Percentiles rank a stretch among this genome's conserved stretches.
Evolutionary conservation across 2,113 vertebrate species (phyloP).

Genomic region (Pungitius pungitius): DNA sequence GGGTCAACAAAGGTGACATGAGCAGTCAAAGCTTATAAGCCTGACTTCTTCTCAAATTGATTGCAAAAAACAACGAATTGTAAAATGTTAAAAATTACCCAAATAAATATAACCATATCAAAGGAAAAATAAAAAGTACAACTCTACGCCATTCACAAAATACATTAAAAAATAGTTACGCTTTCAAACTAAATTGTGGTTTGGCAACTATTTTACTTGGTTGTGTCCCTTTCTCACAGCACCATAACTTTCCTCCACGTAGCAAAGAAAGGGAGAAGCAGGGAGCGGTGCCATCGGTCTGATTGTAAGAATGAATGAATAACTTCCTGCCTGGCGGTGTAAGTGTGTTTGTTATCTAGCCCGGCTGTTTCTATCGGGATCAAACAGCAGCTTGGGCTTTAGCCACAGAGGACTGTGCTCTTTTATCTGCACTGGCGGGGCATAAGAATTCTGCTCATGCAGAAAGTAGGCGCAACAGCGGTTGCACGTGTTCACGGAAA

Average conservation of each 20-base stretch:
- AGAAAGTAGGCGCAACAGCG: constrained; percentile 42
- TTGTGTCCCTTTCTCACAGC: neutral
- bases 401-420: constrained; percentile 65
- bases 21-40: neutral
- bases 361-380: constrained; percentile 70
- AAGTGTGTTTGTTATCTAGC: constrained; percentile 63
- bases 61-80: neutral
- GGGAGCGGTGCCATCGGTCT: constrained; percentile 45
- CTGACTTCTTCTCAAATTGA: neutral
- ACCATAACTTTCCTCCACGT: constrained; percentile 9
- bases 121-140: neutral
- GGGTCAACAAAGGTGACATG: neutral
- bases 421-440: constrained; percentile 63
- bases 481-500: constrained; percentile 50
- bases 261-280: constrained; percentile 32
- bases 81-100: neutral
- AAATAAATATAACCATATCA: neutral
- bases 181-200: too few species aligned
- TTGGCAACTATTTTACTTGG: neutral
- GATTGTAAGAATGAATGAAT: constrained; percentile 72
- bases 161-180: neutral
- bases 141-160: too few species aligned
- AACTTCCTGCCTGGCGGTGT: constrained; percentile 69
- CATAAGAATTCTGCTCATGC: constrained; percentile 65
- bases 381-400: constrained; percentile 67